Evolutionary conservation across 2,888 invertebrate species (phyloP).

Genomic region (Lasioglossum malachurum): DNA sequence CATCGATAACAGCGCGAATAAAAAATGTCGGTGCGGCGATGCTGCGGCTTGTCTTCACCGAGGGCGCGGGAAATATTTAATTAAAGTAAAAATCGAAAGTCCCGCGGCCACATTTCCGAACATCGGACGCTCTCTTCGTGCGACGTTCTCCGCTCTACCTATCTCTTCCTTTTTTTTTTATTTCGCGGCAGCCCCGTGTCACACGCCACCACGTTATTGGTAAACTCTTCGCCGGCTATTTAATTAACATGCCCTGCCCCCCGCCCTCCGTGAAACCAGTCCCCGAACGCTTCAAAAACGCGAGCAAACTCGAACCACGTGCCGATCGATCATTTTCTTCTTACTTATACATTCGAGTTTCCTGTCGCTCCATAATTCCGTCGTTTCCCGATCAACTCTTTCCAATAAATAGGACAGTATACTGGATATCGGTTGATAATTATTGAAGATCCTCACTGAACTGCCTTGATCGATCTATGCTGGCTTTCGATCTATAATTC

Average conservation of each 20-base stretch:
- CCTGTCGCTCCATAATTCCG: background rate
- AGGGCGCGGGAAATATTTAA: slow-evolving; percentile 81
- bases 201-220: slow-evolving; percentile 71
- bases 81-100: slow-evolving; percentile 83
- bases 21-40: slow-evolving; percentile 59
- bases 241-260: slow-evolving; percentile 74
- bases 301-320: slow-evolving; percentile 5
- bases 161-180: background rate
- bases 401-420: slow-evolving; percentile 14
- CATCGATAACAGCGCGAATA: slow-evolving; percentile 34
- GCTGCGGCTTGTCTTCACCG: slow-evolving; percentile 56
- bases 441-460: slow-evolving; percentile 29
- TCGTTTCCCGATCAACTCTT: background rate
- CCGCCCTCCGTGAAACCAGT: slow-evolving; percentile 6
- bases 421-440: slow-evolving; percentile 21
- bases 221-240: slow-evolving; percentile 78
- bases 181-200: slow-evolving; percentile 61
- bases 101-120: slow-evolving; percentile 74
- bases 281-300: slow-evolving; percentile 12
- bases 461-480: slow-evolving; percentile 40
- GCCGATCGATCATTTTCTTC: background rate
- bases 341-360: slow-evolving; percentile 21
- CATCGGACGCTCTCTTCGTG: slow-evolving; percentile 62
- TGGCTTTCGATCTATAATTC: slow-evolving; percentile 29
- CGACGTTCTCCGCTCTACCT: slow-evolving; percentile 52